Base-by-base conservation (phyloP, 2,888 invertebrate genomes). In the Nomada goodeniana region DNA sequence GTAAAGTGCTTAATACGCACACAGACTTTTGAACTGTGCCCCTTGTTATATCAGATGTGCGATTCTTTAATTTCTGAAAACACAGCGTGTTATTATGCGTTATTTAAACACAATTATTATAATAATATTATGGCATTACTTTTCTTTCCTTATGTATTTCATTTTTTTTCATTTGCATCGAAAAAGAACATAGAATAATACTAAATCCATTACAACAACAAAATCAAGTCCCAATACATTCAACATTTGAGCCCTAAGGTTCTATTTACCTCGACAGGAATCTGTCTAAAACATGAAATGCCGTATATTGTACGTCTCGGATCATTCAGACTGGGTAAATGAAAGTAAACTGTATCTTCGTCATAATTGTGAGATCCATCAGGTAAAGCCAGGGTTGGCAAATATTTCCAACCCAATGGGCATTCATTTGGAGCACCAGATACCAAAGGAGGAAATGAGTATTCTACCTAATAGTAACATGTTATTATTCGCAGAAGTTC, bases 11-110 rank as follows among this genome's bases (percentile, higher is more conserved):
- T 76, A 99, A 95, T 23, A 99, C 98, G 95, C 99, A 99, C 0
- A 99, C 99, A 91, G 98, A 98, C 94, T 99, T 99, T 94, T 99
- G 99, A 20, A 99, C 99, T 4, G 99, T 98, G 91, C 98, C 98
- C 88, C 99, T 95, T 0, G 99, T 99, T 92, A 99, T 98, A 92
- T 99, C 99, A 3, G 98, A 97, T 2, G 98, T 98, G 89, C 97
- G 97, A 92, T 98, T 98, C 91, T 97, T 96, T 55, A 99, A 95
- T 95, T 98, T 97, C 98, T 99, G 94, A 29, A 84, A 89, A 71
- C 52, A 29, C 15, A 10, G 2, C 20, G 15, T 10, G 50, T 20
- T 29, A 50, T 57, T 23, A 64, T 50, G 9, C 9, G 36, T 36
- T 36, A 36, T 36, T 64, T 64, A n/a, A 50, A 13, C 26, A 50